phyloP scores from a whole-genome alignment of 2,113 vertebrate genomes.

The Tyto alba region DNA sequence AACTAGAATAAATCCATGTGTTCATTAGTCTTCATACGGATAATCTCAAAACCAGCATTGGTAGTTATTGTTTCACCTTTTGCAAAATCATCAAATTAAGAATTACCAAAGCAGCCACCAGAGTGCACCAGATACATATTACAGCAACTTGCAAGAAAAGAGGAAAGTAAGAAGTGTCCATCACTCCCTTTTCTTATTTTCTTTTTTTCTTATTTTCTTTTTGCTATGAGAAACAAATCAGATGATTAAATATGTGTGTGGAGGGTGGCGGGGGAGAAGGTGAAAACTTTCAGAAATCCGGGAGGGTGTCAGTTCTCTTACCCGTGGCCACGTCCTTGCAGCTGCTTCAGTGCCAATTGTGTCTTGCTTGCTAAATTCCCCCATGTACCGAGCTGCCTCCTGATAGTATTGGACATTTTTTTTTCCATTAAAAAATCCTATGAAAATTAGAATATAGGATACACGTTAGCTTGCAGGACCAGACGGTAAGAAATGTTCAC shows the following conservation, averaged over 20 bases:
- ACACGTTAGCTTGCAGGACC: background rate
- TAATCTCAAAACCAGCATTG: background rate
- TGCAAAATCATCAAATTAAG: background rate
- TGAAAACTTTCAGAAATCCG: background rate
- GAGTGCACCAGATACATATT: conserved; percentile 57
- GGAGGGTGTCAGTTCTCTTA: background rate
- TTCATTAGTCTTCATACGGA: background rate
- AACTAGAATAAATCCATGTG: background rate
- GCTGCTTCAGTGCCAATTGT: background rate
- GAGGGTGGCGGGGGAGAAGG: background rate
- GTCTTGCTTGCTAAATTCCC: background rate
- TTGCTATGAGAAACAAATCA: background rate
- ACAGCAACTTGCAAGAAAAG: background rate
- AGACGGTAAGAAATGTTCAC: background rate
- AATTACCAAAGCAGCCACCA: conserved; percentile 41
- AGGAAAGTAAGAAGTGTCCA: background rate
- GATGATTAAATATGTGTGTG: background rate
- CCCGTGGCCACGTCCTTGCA: background rate
- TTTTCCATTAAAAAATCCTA: background rate
- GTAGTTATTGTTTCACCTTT: background rate
- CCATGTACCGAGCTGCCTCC: background rate
- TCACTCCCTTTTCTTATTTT: background rate
- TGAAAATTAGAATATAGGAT: background rate
- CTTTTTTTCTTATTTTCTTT: background rate
- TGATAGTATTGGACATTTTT: background rate